Evolutionary conservation across 1,140 invertebrate species (phyloP).

Genomic region (Latrodectus geometricus): DNA sequence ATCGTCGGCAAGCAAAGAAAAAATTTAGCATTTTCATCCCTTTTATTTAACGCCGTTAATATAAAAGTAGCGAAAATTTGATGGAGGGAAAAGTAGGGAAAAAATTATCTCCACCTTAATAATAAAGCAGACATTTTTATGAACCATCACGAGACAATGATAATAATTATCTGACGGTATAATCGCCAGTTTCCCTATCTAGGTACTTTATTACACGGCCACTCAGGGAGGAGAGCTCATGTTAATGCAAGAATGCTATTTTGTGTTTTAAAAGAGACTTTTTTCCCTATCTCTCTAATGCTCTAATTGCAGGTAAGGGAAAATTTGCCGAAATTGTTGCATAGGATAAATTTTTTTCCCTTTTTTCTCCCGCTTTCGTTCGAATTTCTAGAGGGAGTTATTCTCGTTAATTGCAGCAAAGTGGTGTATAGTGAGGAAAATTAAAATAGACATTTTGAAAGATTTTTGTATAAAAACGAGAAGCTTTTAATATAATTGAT

Average conservation of each 20-base stretch:
- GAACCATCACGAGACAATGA: conserved; percentile 50
- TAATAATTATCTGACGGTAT: conserved; percentile 46
- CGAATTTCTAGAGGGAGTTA: background rate
- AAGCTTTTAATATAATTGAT: no score
- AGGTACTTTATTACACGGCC: conserved; percentile 36
- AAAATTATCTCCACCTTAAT: conserved; percentile 36
- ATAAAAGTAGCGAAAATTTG: background rate
- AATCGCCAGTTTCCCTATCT: conserved; percentile 40
- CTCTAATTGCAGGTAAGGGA: conserved; percentile 35
- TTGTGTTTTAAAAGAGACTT: conserved; percentile 25
- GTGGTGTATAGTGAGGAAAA: background rate
- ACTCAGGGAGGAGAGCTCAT: background rate
- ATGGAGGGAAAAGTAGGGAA: background rate
- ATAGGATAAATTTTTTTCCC: background rate
- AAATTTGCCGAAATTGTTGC: conserved; percentile 40
- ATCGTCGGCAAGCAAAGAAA: background rate
- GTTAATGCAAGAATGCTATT: conserved; percentile 33
- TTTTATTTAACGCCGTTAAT: conserved; percentile 35
- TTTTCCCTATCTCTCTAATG: conserved; percentile 29
- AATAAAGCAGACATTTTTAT: conserved; percentile 54
- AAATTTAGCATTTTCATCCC: background rate
- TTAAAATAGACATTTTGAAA: background rate
- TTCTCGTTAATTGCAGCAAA: background rate
- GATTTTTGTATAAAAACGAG: no score
- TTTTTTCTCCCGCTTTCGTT: conserved; percentile 15